phyloP scores from a whole-genome alignment of 2,888 invertebrate genomes.

The Diarsia brunnea region DNA sequence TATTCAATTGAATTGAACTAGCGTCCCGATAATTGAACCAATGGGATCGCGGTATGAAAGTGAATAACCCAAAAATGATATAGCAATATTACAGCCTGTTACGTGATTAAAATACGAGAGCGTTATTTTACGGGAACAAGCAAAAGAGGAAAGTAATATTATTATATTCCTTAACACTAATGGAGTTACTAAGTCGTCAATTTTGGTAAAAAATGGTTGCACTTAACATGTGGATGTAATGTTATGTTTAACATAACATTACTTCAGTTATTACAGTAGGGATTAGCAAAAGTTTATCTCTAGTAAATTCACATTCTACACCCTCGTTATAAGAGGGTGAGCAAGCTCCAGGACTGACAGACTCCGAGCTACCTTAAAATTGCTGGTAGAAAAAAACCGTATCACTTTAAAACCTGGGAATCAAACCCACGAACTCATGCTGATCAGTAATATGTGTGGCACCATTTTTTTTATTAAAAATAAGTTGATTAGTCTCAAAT shows the following conservation, averaged over 20 bases:
- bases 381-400: not conserved
- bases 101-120: conserved; percentile 44
- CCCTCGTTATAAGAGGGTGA: no score
- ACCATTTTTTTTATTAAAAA: no score
- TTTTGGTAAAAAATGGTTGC: not conserved
- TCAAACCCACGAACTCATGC: no score
- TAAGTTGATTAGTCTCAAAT: no score
- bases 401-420: not conserved
- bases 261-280: not conserved
- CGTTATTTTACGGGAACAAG: not conserved
- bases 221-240: not conserved
- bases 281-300: not conserved
- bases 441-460: no score
- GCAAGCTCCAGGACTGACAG: no score
- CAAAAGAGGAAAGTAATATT: conserved; percentile 1
- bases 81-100: conserved; percentile 16
- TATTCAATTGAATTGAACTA: conserved; percentile 29
- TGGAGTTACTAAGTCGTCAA: not conserved
- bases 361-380: no score
- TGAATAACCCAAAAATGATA: conserved; percentile 39
- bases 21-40: conserved; percentile 16
- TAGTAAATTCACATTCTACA: not conserved
- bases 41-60: conserved; percentile 21
- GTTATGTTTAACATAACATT: not conserved
- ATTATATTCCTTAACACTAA: conserved; percentile 7